A percentile compares a stretch with the other conserved stretches of the same genome.
phyloP scores from a whole-genome alignment of 53 echinoderm and acorn worm species.

The Glandiceps talaboti region DNA sequence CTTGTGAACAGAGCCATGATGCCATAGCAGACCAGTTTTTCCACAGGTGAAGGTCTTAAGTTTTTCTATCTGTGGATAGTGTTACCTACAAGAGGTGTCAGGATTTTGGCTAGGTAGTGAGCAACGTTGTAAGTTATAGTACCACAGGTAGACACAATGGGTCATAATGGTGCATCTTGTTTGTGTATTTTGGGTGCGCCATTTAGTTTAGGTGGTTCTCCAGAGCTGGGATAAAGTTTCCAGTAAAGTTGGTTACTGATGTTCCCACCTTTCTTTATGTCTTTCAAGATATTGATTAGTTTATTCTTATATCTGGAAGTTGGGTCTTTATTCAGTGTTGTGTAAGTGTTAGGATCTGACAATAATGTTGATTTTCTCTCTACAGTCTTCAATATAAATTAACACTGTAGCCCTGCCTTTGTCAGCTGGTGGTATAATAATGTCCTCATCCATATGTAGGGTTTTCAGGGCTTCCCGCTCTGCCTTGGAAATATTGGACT shows the following conservation, averaged over 20 bases:
- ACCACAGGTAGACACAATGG: not conserved
- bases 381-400: slow-evolving; percentile 9
- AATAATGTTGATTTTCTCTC: slow-evolving; percentile 2
- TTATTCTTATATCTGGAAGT: not conserved
- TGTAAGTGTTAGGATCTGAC: not conserved
- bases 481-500: slow-evolving; percentile 12
- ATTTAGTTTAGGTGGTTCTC: not conserved
- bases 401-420: slow-evolving; percentile 14
- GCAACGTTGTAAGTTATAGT: slow-evolving; percentile 9
- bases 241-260: not conserved
- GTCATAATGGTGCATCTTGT: not conserved
- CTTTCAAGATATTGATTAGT: not conserved
- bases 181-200: not conserved
- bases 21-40: slow-evolving; percentile 22
- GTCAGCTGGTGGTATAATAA: slow-evolving; percentile 22
- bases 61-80: slow-evolving; percentile 17
- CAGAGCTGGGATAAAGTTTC: not conserved
- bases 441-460: slow-evolving; percentile 16
- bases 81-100: slow-evolving; percentile 26
- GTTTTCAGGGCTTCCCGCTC: slow-evolving; percentile 10
- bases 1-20: slow-evolving; percentile 34
- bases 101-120: slow-evolving; percentile 22
- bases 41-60: slow-evolving; percentile 11
- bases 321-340: not conserved
- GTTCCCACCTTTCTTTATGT: not conserved